Evolutionary conservation across 2,888 invertebrate genomes (phyloP).

Genomic region (Lycia hirtaria): DNA sequence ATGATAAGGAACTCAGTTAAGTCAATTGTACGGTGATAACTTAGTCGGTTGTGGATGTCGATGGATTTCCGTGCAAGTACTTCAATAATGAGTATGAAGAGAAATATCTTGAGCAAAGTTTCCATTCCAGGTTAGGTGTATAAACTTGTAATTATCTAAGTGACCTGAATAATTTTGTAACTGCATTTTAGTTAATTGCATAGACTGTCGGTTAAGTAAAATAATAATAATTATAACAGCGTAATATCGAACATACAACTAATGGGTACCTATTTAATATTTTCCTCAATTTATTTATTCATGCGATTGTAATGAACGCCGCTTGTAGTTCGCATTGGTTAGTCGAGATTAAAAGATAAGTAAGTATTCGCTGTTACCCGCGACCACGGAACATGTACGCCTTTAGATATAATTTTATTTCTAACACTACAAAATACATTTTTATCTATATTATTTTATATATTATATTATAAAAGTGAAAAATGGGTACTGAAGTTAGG

Average conservation of each 20-base stretch:
- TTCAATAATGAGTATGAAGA: background rate
- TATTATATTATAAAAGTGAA: too few relatives aligned
- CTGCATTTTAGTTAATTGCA: too few relatives aligned
- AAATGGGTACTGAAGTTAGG: too few relatives aligned
- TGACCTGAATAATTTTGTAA: background rate
- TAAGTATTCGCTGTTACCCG: too few relatives aligned
- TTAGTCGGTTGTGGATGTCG: background rate
- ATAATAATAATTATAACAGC: conserved; percentile 2
- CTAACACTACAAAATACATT: too few relatives aligned
- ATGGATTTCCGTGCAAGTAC: background rate
- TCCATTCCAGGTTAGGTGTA: background rate
- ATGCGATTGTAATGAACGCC: conserved; percentile 7
- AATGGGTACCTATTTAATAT: background rate
- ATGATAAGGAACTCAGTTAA: too few relatives aligned
- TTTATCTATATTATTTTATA: too few relatives aligned
- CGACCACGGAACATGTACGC: too few relatives aligned
- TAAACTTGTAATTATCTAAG: background rate
- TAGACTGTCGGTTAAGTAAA: too few relatives aligned
- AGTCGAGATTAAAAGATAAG: background rate
- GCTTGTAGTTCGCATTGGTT: background rate
- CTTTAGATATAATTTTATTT: too few relatives aligned
- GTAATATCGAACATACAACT: background rate
- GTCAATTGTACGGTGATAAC: too few relatives aligned
- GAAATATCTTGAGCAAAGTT: background rate
- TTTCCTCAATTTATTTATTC: conserved; percentile 5